Conservation (phyloP, 1,140 invertebrate species). For the Bombus fervidus region DNA sequence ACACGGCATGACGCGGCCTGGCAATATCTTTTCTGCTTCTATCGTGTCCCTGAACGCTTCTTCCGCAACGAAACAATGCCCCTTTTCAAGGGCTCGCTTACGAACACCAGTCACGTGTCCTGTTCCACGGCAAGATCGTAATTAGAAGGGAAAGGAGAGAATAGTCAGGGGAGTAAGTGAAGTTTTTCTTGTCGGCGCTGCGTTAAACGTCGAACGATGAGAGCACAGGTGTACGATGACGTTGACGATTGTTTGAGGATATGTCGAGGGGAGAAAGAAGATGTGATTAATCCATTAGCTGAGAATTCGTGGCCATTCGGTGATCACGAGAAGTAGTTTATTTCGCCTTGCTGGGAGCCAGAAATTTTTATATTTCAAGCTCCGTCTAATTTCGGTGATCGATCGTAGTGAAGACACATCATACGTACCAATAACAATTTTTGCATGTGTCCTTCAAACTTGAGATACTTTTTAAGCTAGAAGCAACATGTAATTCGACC, state of each 20-base stretch:
- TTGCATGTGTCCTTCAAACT: too few species aligned
- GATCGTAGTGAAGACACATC: too few species aligned
- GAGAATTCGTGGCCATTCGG: too few species aligned
- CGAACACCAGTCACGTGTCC: conserved; percentile 33
- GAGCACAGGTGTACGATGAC: background rate
- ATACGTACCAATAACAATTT: too few species aligned
- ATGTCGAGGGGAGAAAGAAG: background rate
- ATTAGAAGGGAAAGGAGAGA: conserved; percentile 16
- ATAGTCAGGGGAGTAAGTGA: background rate
- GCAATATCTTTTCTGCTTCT: conserved; percentile 17
- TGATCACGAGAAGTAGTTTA: too few species aligned
- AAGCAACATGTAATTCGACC: too few species aligned
- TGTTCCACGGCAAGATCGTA: conserved; percentile 25
- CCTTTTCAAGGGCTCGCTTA: conserved; percentile 47
- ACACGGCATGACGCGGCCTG: conserved; percentile 11
- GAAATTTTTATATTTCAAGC: too few species aligned
- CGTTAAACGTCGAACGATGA: background rate
- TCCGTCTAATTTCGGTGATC: too few species aligned
- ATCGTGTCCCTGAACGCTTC: conserved; percentile 21
- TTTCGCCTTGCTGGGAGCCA: too few species aligned
- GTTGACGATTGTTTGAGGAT: background rate
- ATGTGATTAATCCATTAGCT: background rate
- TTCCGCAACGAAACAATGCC: conserved; percentile 44
- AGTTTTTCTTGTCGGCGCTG: background rate
- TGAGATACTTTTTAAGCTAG: too few species aligned